Percentiles rank a stretch among this genome's conserved stretches.
These are phyloP conservation scores for Thera britannica DNA, from an alignment of 2,888 invertebrate species.

Conservation along the genomic window DNA sequence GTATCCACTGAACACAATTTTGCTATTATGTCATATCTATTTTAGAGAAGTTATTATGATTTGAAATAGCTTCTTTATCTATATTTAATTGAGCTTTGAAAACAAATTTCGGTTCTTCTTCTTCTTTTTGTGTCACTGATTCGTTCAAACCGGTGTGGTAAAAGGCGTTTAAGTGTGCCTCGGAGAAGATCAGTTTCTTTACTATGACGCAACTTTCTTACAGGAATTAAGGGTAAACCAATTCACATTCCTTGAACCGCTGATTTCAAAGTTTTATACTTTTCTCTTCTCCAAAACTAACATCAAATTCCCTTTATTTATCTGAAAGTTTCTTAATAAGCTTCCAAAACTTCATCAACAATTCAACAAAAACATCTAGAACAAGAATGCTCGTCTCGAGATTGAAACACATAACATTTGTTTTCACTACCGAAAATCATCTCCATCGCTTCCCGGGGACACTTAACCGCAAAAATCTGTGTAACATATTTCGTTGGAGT, in stretches of 20 bases:
- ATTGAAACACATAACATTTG: slow-evolving; percentile 31
- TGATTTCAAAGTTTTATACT: slow-evolving; percentile 5
- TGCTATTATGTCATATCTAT: too few species aligned
- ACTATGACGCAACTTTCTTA: too few species aligned
- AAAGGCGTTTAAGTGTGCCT: too few species aligned
- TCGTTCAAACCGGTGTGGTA: too few species aligned
- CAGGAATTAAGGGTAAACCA: background rate
- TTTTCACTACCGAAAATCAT: slow-evolving; percentile 33
- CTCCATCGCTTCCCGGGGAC: slow-evolving; percentile 27
- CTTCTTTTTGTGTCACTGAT: too few species aligned
- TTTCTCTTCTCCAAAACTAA: slow-evolving; percentile 15
- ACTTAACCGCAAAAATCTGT: slow-evolving; percentile 24
- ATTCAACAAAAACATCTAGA: slow-evolving; percentile 25
- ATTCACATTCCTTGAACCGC: slow-evolving; percentile 1
- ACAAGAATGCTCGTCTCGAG: slow-evolving; percentile 23
- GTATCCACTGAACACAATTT: background rate
- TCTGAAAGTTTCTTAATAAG: slow-evolving; percentile 18
- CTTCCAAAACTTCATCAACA: slow-evolving; percentile 25
- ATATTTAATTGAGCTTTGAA: too few species aligned
- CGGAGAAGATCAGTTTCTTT: too few species aligned
- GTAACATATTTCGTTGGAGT: slow-evolving; percentile 24
- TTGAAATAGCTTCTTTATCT: too few species aligned
- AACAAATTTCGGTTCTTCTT: too few species aligned
- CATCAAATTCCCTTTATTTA: slow-evolving; percentile 22
- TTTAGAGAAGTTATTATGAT: too few species aligned